Base-by-base conservation (phyloP, 2,113 vertebrate genomes). In the Fukomys damarensis region DNA sequence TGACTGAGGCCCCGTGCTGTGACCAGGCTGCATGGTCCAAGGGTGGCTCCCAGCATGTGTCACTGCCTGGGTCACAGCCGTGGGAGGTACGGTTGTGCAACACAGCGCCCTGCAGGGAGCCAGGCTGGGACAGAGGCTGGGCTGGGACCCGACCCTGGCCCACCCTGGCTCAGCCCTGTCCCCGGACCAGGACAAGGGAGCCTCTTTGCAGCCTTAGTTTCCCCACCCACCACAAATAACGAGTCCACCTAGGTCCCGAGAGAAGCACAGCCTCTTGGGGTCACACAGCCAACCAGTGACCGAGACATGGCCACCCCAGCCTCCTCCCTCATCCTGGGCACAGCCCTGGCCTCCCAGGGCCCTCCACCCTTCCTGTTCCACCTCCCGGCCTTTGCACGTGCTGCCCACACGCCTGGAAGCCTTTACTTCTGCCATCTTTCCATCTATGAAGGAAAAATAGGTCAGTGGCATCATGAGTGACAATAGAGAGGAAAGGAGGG, bases 41-140 rank as follows among this genome's bases (percentile, higher is more conserved):
- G 86, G 41, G 74, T 41, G 89, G 43, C 95, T 72, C 90, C 66
- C 86, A 79, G 41, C 82, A 10, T 46, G 72, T n/a, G 93, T 85
- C 96, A 82, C 87, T 24, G 19, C 92, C 77, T 52, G 7, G 86
- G 90, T 91, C 81, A 79, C 70, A 91, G 85, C 65, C 11, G 5
- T 6, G 11, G 56, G 85, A 24, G 32, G 32, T n/a, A 7, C 30
- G 59, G 68, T n/a, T 70, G 49, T 74, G 87, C 32, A 85, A 61
- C 41, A 20, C 59, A 17, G 77, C 28, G 22, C 58, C 81, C 52
- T 80, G 9, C 26, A n/a, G 74, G 61, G 38, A 93, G 84, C 74
- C 41, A 17, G 79, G 82, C 74, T 19, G 0, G n/a, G 61, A 17
- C 59, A 38, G 59, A 68, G 83, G 89, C 66, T n/a, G 35, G 38